Base-by-base conservation (phyloP, 2,797 vertebrate genomes). In the Ctenopoma kingsleyae region DNA sequence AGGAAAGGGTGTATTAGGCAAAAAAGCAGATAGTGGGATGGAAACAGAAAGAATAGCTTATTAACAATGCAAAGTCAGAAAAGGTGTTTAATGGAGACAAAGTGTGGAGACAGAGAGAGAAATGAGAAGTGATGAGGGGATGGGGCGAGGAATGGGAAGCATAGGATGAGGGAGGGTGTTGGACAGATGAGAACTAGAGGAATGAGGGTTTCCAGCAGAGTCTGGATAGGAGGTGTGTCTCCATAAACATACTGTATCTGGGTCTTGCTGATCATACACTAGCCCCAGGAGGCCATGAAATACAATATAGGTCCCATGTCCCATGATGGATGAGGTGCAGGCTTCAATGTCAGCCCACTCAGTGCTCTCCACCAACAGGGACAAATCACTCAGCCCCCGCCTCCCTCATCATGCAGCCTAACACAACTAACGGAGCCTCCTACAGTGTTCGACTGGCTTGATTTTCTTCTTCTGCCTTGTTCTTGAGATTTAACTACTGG, bases 401-500 rank as follows among this genome's bases (percentile, higher is more conserved):
- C 82, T 60, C 62, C 79, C 22, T 77, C 81, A 78, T 74, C 83
- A 86, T 13, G 3, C 36, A 38, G 70, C 43, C 74, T 83, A 88
- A 90, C 89, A 86, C 82, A 80, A 80, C 81, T 89, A 93, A 91
- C 90, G 84, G 84, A 91, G 88, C 70, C 76, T 77, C 91, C 81
- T 30, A 73, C 78, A 43, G 57, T 22, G 67, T 73, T 62, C 8
- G 43, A 84, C 83, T 41, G 64, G 55, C 51, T 52, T 69, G 66
- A 76, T 64, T 74, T 57, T 79, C 46, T 80, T 46, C 57, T 35
- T 54, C 55, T 57, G 58, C 32, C 58, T 49, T n/a, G 17, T 57
- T 65, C 60, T 15, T 55, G 2, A 74, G 63, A 78, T 80, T 67
- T 35, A 84, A 60, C 66, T 67, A 72, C 52, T 16, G 30, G 67